Base-by-base conservation (phyloP, 2,113 vertebrate species). In the Pseudorasbora parva region DNA sequence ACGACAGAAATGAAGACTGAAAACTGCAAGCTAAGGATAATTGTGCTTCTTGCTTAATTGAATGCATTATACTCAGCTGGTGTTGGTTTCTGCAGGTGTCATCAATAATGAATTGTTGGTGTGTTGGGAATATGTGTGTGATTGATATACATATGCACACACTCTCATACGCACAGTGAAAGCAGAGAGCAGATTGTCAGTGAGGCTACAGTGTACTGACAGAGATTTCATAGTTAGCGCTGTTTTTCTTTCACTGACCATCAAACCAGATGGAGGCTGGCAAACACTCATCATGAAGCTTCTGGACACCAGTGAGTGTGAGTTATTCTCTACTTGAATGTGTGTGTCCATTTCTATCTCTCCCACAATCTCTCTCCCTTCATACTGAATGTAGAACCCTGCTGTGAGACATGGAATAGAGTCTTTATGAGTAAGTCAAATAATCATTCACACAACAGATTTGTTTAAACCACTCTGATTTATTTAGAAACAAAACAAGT, bases 201-300 rank as follows among this genome's bases (percentile, higher is more conserved):
- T 68, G 87, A 86, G 71, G 86, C 88, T 87, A 86, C 87, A 19
- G 43, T 76, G 82, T 19, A 56, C 80, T 87, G 82, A 87, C 87
- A 82, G 86, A 66, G 84, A 85, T 87, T 88, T 92, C 84, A 84
- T 89, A 85, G 82, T 83, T 86, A 89, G 81, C 57, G 86, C 85
- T 90, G 88, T 90, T 91, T n/a, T 89, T 91, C 89, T 89, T 88
- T 91, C 88, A 90, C 78, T 69, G 80, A 87, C 49, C 85, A 82
- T 79, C 80, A 74, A 88, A 90, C 85, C 92, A 94, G 92, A 92
- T 92, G 91, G 86, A 81, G 71, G 82, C 84, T 89, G 77, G 66
- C 69, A 86, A 84, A 84, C 82, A 81, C 88, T 27, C 84, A 1
- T 60, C 19, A 84, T 87, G 17, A 84, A 73, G 68, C 45, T 82